Base-by-base conservation (phyloP, 2,888 invertebrate genomes). In the Eurytoma californica region DNA sequence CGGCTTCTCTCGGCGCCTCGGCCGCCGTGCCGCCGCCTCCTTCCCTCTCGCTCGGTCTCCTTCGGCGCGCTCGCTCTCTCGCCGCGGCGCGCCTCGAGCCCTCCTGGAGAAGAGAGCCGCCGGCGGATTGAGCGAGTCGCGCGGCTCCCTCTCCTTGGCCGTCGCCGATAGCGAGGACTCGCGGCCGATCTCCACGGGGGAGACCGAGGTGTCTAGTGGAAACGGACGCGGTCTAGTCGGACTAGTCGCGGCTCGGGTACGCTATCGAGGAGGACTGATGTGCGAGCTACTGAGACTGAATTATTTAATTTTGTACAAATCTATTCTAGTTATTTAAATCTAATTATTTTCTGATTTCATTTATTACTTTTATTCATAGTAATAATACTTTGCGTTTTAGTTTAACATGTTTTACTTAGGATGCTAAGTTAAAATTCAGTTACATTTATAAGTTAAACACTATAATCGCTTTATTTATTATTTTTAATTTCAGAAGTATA, bases 1-100 rank as follows among this genome's bases (percentile, higher is more conserved):
- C 83, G 83, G 83, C 70, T 70, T 66, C 67, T 72, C 67, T 70
- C 75, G 68, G 72, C 80, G n/a, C 66, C 82, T 30, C 60, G 69
- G 14, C 66, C 20, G 39, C 57, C 53, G 18, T 61, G 28, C 74
- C 72, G 70, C 60, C 69, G 57, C 53, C 72, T 74, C 67, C 72
- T 66, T 67, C 74, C 55, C 55, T 66, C 63, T 65, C 77, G 57
- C 18, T 28, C 68, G 58, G 30, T n/a, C 20, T n/a, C 30, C 2
- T 53, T 68, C 72, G 16, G 13, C 83, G 3, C 70, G 58, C 24
- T 39, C 20, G n/a, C n/a, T n/a, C n/a, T n/a, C n/a, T n/a, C n/a
- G n/a, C n/a, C n/a, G 18, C 39, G 9, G 16, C 39, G 16, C 39
- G 16, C 47, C 72, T 30, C 58, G 24, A 14, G 49, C n/a, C 53